phyloP scores from a whole-genome alignment of 2,888 invertebrate species.

The Drosophila seclusa region DNA sequence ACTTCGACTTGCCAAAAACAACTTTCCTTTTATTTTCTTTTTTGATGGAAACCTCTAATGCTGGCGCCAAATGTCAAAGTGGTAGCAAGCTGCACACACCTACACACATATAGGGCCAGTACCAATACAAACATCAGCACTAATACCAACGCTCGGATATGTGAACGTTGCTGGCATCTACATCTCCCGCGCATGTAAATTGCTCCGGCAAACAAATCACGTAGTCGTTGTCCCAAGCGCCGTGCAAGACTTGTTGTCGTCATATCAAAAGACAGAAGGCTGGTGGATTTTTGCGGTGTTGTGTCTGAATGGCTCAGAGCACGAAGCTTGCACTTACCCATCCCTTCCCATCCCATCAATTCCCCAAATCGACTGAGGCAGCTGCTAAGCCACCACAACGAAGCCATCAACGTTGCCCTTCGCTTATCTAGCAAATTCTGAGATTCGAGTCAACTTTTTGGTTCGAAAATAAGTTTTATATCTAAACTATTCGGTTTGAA shows the following conservation, averaged over 20 bases:
- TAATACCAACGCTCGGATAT: slow-evolving; percentile 3
- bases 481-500: slow-evolving; percentile 14
- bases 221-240: slow-evolving; percentile 54
- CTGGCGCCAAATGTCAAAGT: slow-evolving; percentile 74
- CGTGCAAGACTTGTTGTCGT: slow-evolving; percentile 53
- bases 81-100: slow-evolving; percentile 28
- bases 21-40: neutral
- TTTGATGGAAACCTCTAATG: slow-evolving; percentile 22
- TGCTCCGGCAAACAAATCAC: slow-evolving; percentile 76
- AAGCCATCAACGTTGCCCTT: slow-evolving; percentile 19
- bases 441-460: neutral
- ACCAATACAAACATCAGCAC: neutral
- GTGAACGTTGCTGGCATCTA: slow-evolving; percentile 31
- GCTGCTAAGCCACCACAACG: slow-evolving; percentile 43
- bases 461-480: neutral
- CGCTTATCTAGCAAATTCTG: slow-evolving; percentile 27
- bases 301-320: slow-evolving; percentile 59
- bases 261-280: slow-evolving; percentile 67
- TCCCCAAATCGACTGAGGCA: slow-evolving; percentile 17
- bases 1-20: neutral
- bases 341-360: neutral
- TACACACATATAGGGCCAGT: slow-evolving; percentile 17
- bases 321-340: slow-evolving; percentile 1
- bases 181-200: slow-evolving; percentile 65
- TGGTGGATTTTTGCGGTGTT: slow-evolving; percentile 64